Percentiles rank a stretch among this genome's conserved stretches.
Conservation (phyloP, 1,140 invertebrate species). For the Steinernema feltiae region DNA sequence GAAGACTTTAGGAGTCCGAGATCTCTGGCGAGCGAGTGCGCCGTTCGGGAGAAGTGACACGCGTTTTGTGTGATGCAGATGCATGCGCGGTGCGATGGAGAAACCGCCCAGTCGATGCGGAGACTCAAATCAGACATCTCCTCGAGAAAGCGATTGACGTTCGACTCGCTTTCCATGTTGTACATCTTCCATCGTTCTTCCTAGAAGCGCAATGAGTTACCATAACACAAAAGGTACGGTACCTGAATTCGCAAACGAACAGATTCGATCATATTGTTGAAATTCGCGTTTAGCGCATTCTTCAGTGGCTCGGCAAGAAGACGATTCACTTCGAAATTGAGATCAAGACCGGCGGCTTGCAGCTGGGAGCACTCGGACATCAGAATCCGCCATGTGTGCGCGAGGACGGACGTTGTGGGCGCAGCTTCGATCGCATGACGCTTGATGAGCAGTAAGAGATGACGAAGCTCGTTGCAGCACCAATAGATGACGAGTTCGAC, state of each 20-base stretch:
- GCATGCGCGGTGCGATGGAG: constrained; percentile 10
- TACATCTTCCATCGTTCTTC: constrained; percentile 52
- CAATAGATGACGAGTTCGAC: constrained; percentile 46
- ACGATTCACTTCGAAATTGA: constrained; percentile 76
- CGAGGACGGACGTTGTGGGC: constrained; percentile 37
- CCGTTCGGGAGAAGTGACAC: constrained; percentile 23
- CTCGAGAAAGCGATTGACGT: constrained; percentile 31
- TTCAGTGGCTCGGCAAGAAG: constrained; percentile 68
- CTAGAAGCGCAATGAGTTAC: constrained; percentile 24
- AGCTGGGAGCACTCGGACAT: constrained; percentile 61
- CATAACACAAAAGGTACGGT: constrained; percentile 12
- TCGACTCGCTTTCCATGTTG: constrained; percentile 44
- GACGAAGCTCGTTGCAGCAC: constrained; percentile 67
- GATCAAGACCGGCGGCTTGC: constrained; percentile 70
- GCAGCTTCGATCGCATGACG: constrained; percentile 80
- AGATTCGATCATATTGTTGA: constrained; percentile 71
- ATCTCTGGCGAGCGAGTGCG: constrained; percentile 27
- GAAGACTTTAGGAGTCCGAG: not conserved
- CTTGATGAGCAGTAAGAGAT: constrained; percentile 73
- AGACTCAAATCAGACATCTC: constrained; percentile 29
- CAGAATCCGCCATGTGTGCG: constrained; percentile 42
- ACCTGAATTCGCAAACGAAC: constrained; percentile 66
- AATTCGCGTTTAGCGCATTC: constrained; percentile 65
- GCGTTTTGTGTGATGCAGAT: constrained; percentile 25
- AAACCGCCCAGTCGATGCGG: constrained; percentile 26